Evolutionary conservation across 1,140 invertebrate genomes (phyloP), one percentile per base, ranked within the genome.

Genomic region (Achatina immaculata): DNA sequence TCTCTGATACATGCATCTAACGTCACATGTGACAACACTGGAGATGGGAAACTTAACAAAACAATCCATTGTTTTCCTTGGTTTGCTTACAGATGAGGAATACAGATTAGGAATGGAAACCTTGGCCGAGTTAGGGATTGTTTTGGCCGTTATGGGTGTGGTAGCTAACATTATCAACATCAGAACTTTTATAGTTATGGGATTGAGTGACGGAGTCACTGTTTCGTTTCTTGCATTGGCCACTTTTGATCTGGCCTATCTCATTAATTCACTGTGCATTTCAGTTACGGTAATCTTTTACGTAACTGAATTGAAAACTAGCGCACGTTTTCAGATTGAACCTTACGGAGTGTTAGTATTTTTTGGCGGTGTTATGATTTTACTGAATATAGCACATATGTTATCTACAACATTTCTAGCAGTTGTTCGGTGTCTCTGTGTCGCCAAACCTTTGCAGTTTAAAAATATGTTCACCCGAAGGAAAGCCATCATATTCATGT

Each of bases 341-440:
- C 71, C 45, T n/a, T 28, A 7, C 16, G 40, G 7, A 9, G 2
- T 73, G 2, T 11, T n/a, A 31, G 24, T 68, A 34, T 68, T 38
- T 73, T 45, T 45, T 42, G 40, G 4, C 19, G 45, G 42, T 42
- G 6, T 14, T 42, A 38, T 31, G n/a, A 31, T 45, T 3, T 11
- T 73, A 19, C 14, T 48, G 6, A 28, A 45, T n/a, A 45, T 45
- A 16, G 16, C 31, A 38, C 11, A 11, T 43, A 21, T 6, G 3
- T 11, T 73, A 14, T 43, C 40, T 14, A 75, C 73, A 42, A 62
- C 34, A 9, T 75, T 36, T 28, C n/a, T 75, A 28, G 31, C 73
- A 43, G 73, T 75, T 55, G 48, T 28, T 34, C n/a, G 55, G 4
- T 75, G 73, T 58, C 6, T 75, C n/a, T 75, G 73, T 58, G 73